phyloP scores from a whole-genome alignment of 1,140 invertebrate genomes.

The Zaprionus gabonicus region DNA sequence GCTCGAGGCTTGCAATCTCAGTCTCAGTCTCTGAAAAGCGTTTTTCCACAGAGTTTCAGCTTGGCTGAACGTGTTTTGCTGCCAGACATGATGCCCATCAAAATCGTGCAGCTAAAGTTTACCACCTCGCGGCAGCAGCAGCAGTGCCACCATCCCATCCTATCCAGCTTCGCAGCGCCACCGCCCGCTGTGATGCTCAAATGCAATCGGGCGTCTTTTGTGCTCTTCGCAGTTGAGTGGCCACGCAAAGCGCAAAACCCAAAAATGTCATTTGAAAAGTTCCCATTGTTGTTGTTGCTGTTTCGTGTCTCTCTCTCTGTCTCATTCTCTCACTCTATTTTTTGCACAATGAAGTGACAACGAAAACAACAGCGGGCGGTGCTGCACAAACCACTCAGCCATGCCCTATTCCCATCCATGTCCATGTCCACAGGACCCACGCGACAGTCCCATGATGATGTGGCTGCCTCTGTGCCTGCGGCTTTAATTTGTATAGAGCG shows the following conservation, averaged over 20 bases:
- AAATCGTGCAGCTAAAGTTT: constrained; percentile 65
- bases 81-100: constrained; percentile 59
- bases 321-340: constrained; percentile 11
- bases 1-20: constrained; percentile 26
- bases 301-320: constrained; percentile 24
- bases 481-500: constrained; percentile 78
- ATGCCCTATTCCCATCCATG: constrained; percentile 24
- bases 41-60: constrained; percentile 64
- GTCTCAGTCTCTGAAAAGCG: constrained; percentile 27
- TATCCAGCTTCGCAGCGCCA: neutral
- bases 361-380: constrained; percentile 81
- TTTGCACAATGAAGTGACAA: constrained; percentile 77
- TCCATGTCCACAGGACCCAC: constrained; percentile 13
- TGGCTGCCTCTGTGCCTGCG: constrained; percentile 50
- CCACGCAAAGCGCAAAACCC: constrained; percentile 77
- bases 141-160: neutral
- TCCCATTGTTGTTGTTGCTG: constrained; percentile 23
- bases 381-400: constrained; percentile 57
- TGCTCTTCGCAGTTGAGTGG: constrained; percentile 83
- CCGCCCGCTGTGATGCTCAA: constrained; percentile 34
- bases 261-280: constrained; percentile 81
- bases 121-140: constrained; percentile 11
- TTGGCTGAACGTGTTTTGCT: constrained; percentile 63
- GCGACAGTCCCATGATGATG: neutral
- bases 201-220: constrained; percentile 77